phyloP scores from a whole-genome alignment of 1,140 invertebrate genomes.

The Drosophila nikananu region DNA sequence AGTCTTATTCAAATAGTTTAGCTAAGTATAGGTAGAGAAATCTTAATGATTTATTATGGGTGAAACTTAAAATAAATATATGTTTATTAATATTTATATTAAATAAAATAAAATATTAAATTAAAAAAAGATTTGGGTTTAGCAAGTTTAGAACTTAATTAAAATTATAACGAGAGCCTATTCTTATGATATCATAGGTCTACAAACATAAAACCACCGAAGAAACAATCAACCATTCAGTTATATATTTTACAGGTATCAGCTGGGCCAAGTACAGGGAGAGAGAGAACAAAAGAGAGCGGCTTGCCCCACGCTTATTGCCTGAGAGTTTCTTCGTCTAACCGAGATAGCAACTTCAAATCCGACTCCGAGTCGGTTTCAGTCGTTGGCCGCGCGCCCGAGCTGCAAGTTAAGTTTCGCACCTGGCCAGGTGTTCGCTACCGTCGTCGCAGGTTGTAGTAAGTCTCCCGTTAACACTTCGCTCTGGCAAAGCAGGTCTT shows the following conservation, averaged over 20 bases:
- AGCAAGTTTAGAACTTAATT: too few species aligned
- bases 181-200: not conserved
- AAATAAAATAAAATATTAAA: too few species aligned
- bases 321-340: constrained; percentile 24
- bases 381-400: constrained; percentile 58
- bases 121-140: too few species aligned
- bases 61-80: too few species aligned
- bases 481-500: constrained; percentile 43
- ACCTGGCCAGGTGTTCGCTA: constrained; percentile 48
- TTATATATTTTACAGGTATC: constrained; percentile 19
- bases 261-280: not conserved
- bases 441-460: constrained; percentile 31
- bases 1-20: not conserved
- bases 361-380: constrained; percentile 51
- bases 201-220: not conserved
- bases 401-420: constrained; percentile 64
- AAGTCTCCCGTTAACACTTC: constrained; percentile 39
- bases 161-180: not conserved
- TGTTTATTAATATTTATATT: too few species aligned
- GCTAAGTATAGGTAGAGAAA: not conserved
- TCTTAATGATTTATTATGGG: not conserved
- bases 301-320: not conserved
- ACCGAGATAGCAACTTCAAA: constrained; percentile 20
- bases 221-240: not conserved
- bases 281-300: constrained; percentile 16